phyloP scores from a whole-genome alignment of 1,140 invertebrate genomes.

The Platyura marginata region DNA sequence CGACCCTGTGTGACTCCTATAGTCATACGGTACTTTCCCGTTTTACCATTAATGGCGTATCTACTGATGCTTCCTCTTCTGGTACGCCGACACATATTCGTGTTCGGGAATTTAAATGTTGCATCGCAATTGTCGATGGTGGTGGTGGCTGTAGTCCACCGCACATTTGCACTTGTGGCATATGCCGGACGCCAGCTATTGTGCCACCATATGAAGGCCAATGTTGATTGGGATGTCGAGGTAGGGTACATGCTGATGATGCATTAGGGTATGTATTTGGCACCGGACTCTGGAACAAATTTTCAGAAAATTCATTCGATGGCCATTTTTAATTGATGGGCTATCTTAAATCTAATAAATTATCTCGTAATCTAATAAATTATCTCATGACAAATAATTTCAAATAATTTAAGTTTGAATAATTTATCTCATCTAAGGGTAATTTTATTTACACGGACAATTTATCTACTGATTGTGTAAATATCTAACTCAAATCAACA shows the following conservation, averaged over 20 bases:
- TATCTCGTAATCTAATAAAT: too few species aligned
- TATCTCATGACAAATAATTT: not conserved
- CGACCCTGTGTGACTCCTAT: slow-evolving; percentile 20
- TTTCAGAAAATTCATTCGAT: not conserved
- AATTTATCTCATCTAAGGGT: not conserved
- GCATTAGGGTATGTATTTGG: slow-evolving; percentile 16
- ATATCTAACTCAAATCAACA: too few species aligned
- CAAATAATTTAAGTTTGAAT: not conserved
- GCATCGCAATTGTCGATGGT: slow-evolving; percentile 15
- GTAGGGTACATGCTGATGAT: slow-evolving; percentile 1
- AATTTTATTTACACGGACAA: not conserved
- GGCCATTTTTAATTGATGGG: too few species aligned
- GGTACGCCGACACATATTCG: slow-evolving; percentile 13
- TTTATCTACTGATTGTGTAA: too few species aligned
- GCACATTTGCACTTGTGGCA: slow-evolving; percentile 8
- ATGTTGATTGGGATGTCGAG: slow-evolving; percentile 29
- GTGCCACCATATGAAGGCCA: slow-evolving; percentile 24
- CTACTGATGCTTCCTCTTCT: slow-evolving; percentile 29
- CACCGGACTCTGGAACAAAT: slow-evolving; percentile 13
- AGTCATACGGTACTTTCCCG: slow-evolving; percentile 36
- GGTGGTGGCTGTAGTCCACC: slow-evolving; percentile 5
- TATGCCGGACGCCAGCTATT: slow-evolving; percentile 13
- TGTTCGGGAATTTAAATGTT: slow-evolving; percentile 14
- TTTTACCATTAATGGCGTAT: slow-evolving; percentile 33
- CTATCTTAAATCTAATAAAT: too few species aligned